These are phyloP conservation scores for Amphiprion ocellaris DNA, from an alignment of 2,113 vertebrate genomes.

Conservation along the genomic window DNA sequence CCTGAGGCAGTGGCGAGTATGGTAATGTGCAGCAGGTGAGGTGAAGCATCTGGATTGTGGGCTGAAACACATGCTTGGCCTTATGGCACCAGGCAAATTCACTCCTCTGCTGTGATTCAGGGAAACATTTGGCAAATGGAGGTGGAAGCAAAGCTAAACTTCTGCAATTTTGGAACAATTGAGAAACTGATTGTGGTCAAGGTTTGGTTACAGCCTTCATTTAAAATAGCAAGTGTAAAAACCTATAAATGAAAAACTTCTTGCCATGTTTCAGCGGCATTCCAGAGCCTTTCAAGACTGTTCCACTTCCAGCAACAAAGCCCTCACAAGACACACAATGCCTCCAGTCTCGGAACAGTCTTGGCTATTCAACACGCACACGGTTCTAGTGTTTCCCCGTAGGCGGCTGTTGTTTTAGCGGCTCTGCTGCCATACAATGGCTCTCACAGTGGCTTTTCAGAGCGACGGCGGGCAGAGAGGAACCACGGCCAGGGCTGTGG, in stretches of 20 bases:
- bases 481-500: slow-evolving; percentile 53
- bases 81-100: neutral
- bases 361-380: slow-evolving; percentile 45
- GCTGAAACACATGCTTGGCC: neutral
- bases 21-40: slow-evolving; percentile 15
- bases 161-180: slow-evolving; percentile 38
- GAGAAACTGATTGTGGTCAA: slow-evolving; percentile 37
- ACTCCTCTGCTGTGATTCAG: neutral
- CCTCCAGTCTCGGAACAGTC: slow-evolving; percentile 57
- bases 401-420: slow-evolving; percentile 75
- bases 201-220: neutral
- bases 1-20: slow-evolving; percentile 18
- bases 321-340: slow-evolving; percentile 49
- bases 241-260: neutral
- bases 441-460: slow-evolving; percentile 50
- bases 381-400: slow-evolving; percentile 62
- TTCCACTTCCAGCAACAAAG: slow-evolving; percentile 63
- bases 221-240: neutral
- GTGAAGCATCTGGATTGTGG: slow-evolving; percentile 42
- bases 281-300: slow-evolving; percentile 52
- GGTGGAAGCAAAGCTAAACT: slow-evolving; percentile 45
- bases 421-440: slow-evolving; percentile 67
- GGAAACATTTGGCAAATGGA: neutral
- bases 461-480: slow-evolving; percentile 33
- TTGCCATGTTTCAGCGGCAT: slow-evolving; percentile 9